Evolutionary conservation across 2,113 vertebrate species (phyloP), one percentile per base, ranked within the genome.

Genomic region (Blennius ocellaris): DNA sequence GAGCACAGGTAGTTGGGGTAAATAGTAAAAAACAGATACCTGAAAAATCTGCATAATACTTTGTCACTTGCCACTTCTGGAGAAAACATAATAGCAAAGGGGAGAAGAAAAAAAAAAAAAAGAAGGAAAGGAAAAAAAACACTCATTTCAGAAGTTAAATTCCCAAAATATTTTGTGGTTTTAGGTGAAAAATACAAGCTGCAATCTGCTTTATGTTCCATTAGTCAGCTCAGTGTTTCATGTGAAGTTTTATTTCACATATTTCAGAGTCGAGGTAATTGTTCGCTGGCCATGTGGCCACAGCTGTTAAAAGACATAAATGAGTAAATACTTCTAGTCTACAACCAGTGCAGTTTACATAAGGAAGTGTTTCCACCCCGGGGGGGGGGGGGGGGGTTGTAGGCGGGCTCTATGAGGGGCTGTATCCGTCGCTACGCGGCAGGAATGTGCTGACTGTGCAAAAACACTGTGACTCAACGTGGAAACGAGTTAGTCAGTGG

Each of bases 371-470:
- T 78, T 80, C 67, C 77, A 70, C 63, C 40, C 71, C 36, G 2
- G 48, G 57, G 52, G 63, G 53, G 47, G 54, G 40, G 8, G 17
- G 39, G 49, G 63, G 59, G 41, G 8, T 47, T 56, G 54, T 61
- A 47, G 57, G 72, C 47, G 56, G 71, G 15, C 21, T 83, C 30
- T 81, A 60, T 56, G 63, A 49, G 41, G 80, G 63, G 77, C 71
- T 64, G 82, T 83, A 87, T 73, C 83, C 83, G 80, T 82, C 54
- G 54, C 73, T 54, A 64, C 71, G 51, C 78, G 78, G 66, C 66
- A 89, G 48, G 87, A 91, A 91, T 90, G 88, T 86, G 90, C 90
- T 88, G 90, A 91, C 79, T 89, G 64, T 80, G 81, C 80, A 80
- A 83, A 85, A 87, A 90, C 82, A 81, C 63, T 73, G 70, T 91